Evolutionary conservation across 2,888 invertebrate genomes (phyloP).

Genomic region (Chalcosyrphus nemorum): DNA sequence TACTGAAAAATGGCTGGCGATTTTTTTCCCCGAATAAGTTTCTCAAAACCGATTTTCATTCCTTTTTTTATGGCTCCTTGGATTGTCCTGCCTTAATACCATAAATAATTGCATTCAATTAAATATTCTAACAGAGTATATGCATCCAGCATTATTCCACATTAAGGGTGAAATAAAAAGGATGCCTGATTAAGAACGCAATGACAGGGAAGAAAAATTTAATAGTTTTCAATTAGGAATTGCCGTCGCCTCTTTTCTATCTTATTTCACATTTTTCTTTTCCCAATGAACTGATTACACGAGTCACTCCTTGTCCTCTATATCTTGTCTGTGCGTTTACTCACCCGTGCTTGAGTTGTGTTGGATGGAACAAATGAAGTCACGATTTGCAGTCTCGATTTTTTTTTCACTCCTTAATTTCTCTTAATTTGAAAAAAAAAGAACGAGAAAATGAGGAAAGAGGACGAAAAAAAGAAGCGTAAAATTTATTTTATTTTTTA

Average conservation of each 20-base stretch:
- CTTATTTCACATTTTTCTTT: constrained; percentile 50
- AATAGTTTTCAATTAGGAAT: constrained; percentile 70
- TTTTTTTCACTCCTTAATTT: constrained; percentile 56
- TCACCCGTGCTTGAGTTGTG: constrained; percentile 35
- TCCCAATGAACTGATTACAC: constrained; percentile 63
- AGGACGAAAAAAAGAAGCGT: constrained; percentile 40
- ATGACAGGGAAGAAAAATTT: constrained; percentile 57
- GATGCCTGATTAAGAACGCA: constrained; percentile 57
- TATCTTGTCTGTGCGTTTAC: constrained; percentile 50
- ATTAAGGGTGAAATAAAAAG: constrained; percentile 27
- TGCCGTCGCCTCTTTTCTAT: constrained; percentile 46
- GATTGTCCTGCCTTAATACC: constrained; percentile 29
- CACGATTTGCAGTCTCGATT: constrained; percentile 60
- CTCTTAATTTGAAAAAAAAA: constrained; percentile 52
- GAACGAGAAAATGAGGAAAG: neutral
- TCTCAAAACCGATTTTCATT: constrained; percentile 8
- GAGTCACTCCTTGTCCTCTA: constrained; percentile 45
- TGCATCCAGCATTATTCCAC: constrained; percentile 21
- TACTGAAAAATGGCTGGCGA: neutral
- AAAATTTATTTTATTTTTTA: constrained; percentile 67
- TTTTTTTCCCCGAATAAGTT: neutral
- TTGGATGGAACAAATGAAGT: constrained; percentile 58
- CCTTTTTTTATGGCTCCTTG: neutral
- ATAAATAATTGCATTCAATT: constrained; percentile 62
- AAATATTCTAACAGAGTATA: constrained; percentile 16